Conservation (phyloP, 2,888 invertebrate species). For the Vesta saturnalis region DNA sequence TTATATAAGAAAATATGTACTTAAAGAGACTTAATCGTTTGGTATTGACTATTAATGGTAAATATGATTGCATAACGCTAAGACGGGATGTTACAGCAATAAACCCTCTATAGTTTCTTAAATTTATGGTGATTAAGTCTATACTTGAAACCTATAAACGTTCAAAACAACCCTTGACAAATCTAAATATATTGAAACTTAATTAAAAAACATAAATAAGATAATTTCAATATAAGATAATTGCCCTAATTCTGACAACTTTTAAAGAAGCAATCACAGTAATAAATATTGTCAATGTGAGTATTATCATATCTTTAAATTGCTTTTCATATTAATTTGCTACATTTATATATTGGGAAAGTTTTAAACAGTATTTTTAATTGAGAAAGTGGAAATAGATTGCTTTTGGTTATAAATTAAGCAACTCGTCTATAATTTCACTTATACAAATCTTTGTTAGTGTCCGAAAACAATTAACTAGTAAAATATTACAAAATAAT, state of each 20-base stretch:
- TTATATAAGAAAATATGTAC: too few species aligned
- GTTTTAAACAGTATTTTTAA: neutral
- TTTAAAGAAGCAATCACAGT: neutral
- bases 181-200: too few species aligned
- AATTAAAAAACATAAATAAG: too few species aligned
- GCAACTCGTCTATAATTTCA: neutral
- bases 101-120: neutral
- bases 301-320: neutral
- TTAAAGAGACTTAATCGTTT: neutral
- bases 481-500: constrained; percentile 9
- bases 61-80: neutral
- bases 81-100: constrained; percentile 6
- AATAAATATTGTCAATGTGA: neutral
- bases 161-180: too few species aligned
- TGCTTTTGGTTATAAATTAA: neutral
- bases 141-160: too few species aligned
- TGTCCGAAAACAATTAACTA: constrained; percentile 1
- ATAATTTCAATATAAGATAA: too few species aligned
- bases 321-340: neutral
- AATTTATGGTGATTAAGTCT: neutral
- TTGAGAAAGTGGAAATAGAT: constrained; percentile 11
- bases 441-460: neutral
- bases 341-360: neutral
- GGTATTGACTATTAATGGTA: neutral
- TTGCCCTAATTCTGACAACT: too few species aligned